phyloP scores from a whole-genome alignment of 2,113 vertebrate genomes.

The human region DNA sequence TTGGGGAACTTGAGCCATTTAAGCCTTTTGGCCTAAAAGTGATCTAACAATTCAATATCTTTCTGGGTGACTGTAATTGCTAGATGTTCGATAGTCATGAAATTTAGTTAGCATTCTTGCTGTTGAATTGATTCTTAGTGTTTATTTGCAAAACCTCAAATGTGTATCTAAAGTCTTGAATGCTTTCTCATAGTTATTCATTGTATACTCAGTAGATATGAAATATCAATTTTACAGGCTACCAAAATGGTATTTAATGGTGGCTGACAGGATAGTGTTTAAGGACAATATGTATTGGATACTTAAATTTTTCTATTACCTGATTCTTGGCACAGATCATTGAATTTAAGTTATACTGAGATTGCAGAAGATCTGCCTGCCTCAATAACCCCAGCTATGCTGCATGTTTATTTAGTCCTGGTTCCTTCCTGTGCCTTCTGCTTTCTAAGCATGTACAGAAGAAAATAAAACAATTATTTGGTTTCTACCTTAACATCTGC shows the following conservation, averaged over 20 bases:
- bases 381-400: slow-evolving; percentile 46
- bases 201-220: neutral
- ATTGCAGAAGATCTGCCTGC: neutral
- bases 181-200: slow-evolving; percentile 59
- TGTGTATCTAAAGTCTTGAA: slow-evolving; percentile 53
- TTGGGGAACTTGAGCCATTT: neutral
- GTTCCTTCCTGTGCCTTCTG: slow-evolving; percentile 19
- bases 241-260: slow-evolving; percentile 63
- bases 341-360: slow-evolving; percentile 64
- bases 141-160: slow-evolving; percentile 72
- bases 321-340: slow-evolving; percentile 71
- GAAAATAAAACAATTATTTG: slow-evolving; percentile 67
- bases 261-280: slow-evolving; percentile 65
- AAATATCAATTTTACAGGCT: slow-evolving; percentile 61
- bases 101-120: slow-evolving; percentile 51
- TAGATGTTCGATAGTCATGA: neutral
- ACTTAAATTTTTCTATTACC: slow-evolving; percentile 68
- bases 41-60: neutral
- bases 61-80: neutral
- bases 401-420: slow-evolving; percentile 54
- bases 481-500: slow-evolving; percentile 49
- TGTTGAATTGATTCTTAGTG: slow-evolving; percentile 63
- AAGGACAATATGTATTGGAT: slow-evolving; percentile 64
- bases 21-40: neutral
- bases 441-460: slow-evolving; percentile 63